A percentile compares a stretch with the other conserved stretches of the same genome.
Conservation (phyloP, 1,140 invertebrate genomes). For the Drosophila willistoni region DNA sequence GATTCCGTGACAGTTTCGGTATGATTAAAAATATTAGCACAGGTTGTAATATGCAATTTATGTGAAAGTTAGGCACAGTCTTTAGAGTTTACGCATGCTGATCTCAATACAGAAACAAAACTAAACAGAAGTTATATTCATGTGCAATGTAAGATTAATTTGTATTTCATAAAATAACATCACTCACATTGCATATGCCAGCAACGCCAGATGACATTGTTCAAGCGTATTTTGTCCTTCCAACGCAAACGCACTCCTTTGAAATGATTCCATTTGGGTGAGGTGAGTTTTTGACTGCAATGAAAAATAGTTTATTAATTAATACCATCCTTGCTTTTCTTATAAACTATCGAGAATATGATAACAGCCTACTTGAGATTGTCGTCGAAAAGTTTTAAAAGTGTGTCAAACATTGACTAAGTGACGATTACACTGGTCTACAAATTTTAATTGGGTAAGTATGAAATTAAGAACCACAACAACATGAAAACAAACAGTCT, state of each 20-base stretch:
- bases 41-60: too few species aligned
- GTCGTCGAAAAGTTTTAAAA: background rate
- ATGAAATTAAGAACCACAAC: too few species aligned
- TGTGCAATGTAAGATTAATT: too few species aligned
- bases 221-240: conserved; percentile 99
- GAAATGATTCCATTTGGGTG: conserved; percentile 99
- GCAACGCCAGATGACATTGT: conserved; percentile 99
- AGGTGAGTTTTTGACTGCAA: conserved; percentile 96
- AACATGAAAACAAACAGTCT: too few species aligned
- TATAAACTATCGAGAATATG: background rate
- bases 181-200: conserved; percentile 99
- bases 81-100: too few species aligned
- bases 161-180: background rate
- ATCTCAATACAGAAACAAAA: too few species aligned
- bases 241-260: conserved; percentile 97
- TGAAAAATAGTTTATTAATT: conserved; percentile 82
- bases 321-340: background rate
- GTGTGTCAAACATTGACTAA: background rate
- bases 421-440: too few species aligned
- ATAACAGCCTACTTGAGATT: background rate
- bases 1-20: background rate
- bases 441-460: too few species aligned
- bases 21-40: background rate
- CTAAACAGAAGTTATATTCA: too few species aligned
- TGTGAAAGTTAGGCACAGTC: too few species aligned